Conservation (phyloP, 2,888 invertebrate genomes). For the Neria commutata region DNA sequence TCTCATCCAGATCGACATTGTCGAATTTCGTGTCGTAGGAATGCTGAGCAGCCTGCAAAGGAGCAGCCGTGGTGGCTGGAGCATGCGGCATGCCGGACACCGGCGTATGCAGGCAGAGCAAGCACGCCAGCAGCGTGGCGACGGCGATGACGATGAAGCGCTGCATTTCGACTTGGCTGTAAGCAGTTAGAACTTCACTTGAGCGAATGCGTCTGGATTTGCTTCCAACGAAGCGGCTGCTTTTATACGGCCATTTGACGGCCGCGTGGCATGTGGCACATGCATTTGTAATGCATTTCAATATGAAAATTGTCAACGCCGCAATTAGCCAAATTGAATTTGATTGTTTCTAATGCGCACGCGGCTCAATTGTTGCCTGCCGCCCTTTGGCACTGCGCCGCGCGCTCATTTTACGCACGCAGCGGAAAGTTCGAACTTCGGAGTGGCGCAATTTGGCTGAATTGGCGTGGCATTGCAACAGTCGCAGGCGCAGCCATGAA, state of each 20-base stretch:
- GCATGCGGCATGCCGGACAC: slow-evolving; percentile 35
- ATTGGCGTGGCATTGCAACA: neutral
- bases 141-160: slow-evolving; percentile 10
- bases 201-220: neutral
- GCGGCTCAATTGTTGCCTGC: slow-evolving; percentile 4
- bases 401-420: neutral
- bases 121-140: neutral
- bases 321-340: slow-evolving; percentile 29
- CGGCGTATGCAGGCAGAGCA: neutral
- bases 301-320: neutral
- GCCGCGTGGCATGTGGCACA: neutral
- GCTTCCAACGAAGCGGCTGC: neutral
- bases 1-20: slow-evolving; percentile 71
- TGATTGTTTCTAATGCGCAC: slow-evolving; percentile 28
- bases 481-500: too few species aligned
- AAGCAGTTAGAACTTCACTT: too few species aligned
- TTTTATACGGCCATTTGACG: neutral
- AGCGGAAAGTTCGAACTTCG: neutral
- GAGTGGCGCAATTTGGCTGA: neutral
- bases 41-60: slow-evolving; percentile 18
- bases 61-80: slow-evolving; percentile 36
- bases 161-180: slow-evolving; percentile 9
- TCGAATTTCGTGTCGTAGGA: slow-evolving; percentile 73
- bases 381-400: neutral
- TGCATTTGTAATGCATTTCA: neutral